Conservation (phyloP, 2,888 invertebrate species). For the Fabriciana adippe region DNA sequence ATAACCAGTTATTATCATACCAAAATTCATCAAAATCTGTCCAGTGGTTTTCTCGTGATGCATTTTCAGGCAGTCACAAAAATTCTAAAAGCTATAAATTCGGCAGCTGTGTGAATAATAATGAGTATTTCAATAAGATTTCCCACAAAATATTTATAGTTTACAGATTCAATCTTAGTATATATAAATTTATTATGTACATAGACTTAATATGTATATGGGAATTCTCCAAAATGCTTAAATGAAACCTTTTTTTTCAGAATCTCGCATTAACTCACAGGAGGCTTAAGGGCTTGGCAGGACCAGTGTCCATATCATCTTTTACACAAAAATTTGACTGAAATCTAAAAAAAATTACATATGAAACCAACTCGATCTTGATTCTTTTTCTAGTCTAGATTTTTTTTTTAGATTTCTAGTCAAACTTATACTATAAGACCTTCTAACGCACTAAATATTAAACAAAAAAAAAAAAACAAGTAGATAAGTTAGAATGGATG, state of each 20-base stretch:
- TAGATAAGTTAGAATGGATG: not conserved
- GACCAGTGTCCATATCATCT: conserved; percentile 7
- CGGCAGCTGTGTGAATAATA: too few species aligned
- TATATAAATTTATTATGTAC: too few species aligned
- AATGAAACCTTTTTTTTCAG: not conserved
- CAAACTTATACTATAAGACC: conserved; percentile 8
- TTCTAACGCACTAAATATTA: not conserved
- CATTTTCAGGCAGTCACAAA: too few species aligned
- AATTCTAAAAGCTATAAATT: too few species aligned
- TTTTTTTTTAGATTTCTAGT: conserved; percentile 18
- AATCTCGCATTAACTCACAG: not conserved
- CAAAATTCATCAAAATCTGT: too few species aligned
- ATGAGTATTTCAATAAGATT: too few species aligned
- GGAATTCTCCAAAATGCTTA: not conserved
- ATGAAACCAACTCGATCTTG: not conserved
- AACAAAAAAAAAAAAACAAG: too few species aligned
- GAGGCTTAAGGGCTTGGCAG: conserved; percentile 12
- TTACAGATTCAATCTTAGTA: too few species aligned
- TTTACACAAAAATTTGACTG: conserved; percentile 5
- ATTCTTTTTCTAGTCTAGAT: not conserved
- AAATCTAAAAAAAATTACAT: conserved; percentile 3
- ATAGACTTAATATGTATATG: too few species aligned
- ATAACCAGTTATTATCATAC: too few species aligned
- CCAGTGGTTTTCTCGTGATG: too few species aligned
- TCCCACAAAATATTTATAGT: too few species aligned